Evolutionary conservation across 2,797 vertebrate species (phyloP), one percentile per base, ranked within the genome.

Genomic region (Danio choprae): DNA sequence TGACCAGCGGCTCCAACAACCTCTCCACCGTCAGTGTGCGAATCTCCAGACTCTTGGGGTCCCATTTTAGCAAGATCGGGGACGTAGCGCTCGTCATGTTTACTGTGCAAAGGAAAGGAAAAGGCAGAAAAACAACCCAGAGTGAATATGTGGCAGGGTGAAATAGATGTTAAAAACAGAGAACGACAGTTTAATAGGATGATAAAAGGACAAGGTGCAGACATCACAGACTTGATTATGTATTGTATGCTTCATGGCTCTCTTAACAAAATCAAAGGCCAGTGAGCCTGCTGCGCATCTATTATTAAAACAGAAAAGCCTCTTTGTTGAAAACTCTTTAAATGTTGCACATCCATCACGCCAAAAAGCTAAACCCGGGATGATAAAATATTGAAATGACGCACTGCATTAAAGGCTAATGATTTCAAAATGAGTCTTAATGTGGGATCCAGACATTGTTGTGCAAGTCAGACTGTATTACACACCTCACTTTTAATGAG

Each of bases 31-130:
- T 95, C 87, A 95, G 87, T 64, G 94, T 95, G 80, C 94, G 93
- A 79, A 95, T 95, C 90, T 95, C 94, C 84, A 95, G 92, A 88
- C 93, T 95, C 92, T 95, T 95, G 29, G 94, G 94, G 87, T 95
- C 94, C 94, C 94, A 95, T 92, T 95, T 95, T 84, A 95, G 87
- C 83, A 95, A 90, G 89, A 95, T 95, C 63, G 94, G 94, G 85
- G 94, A 95, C 7, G 94, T 95, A 87, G 94, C 94, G 15, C 93
- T 92, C 75, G 93, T 95, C 94, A 95, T 95, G 90, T 82, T 95
- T 85, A 89, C 93, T 94, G 88, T 36, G n/a, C 79, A 80, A 64
- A 77, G 60, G 84, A 80, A 15, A 85, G 55, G 85, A 80, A 64
- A 10, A 51, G 48, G 4, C 6, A 70, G n/a, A 70, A 64, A 12